A percentile compares a stretch with the other conserved stretches of the same genome.
Conservation (phyloP, 2,797 vertebrate genomes). For the Channallabes apus region DNA sequence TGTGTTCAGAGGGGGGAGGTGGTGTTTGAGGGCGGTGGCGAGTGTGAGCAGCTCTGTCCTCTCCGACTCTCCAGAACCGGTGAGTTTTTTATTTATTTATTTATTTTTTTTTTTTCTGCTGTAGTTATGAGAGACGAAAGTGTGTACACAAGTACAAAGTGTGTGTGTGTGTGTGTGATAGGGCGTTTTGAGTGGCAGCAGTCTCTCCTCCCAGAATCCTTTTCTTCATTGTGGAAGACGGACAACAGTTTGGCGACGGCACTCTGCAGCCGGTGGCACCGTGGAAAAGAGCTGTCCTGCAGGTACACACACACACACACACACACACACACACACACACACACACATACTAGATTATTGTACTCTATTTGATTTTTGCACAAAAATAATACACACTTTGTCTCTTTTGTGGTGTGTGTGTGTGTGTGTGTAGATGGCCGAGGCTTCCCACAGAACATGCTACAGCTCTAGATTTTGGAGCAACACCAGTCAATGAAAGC, state of each 20-base stretch:
- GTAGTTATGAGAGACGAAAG: not conserved
- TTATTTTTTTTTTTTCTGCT: not conserved
- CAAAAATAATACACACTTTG: not conserved
- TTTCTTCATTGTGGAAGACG: slow-evolving; percentile 77
- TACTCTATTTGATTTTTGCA: not conserved
- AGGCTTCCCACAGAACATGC: slow-evolving; percentile 79
- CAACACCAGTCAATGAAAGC: slow-evolving; percentile 88
- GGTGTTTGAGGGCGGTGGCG: slow-evolving; percentile 79
- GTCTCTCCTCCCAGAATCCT: slow-evolving; percentile 81
- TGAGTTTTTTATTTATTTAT: slow-evolving; percentile 67
- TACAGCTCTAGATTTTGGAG: slow-evolving; percentile 82
- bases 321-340: not conserved
- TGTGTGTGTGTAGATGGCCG: slow-evolving; percentile 73
- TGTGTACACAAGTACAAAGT: not conserved
- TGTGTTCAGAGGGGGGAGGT: slow-evolving; percentile 76
- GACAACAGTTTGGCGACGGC: slow-evolving; percentile 86
- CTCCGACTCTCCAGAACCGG: slow-evolving; percentile 86
- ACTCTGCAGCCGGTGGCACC: slow-evolving; percentile 87
- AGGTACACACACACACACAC: slow-evolving; percentile 70
- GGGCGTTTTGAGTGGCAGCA: slow-evolving; percentile 85
- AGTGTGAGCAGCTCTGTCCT: slow-evolving; percentile 86
- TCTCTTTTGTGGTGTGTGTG: not conserved
- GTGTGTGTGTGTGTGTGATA: slow-evolving; percentile 56
- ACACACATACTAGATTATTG: not conserved
- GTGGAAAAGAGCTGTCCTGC: slow-evolving; percentile 80